Evolutionary conservation across 2,113 vertebrate genomes (phyloP).

Genomic region (Cervus canadensis): DNA sequence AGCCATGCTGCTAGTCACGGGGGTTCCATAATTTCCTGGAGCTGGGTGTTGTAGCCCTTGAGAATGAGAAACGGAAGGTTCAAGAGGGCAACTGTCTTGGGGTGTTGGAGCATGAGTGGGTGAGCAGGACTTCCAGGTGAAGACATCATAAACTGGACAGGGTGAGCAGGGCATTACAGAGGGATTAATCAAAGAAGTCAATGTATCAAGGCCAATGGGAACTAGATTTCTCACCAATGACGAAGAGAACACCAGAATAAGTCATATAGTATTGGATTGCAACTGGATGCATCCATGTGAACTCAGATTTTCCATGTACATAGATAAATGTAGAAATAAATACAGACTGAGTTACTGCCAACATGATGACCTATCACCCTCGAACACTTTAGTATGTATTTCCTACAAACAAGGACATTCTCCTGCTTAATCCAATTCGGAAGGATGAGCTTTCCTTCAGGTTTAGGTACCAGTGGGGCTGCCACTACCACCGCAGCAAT

Average conservation of each 20-base stretch:
- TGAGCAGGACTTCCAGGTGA: not conserved
- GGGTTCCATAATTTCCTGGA: not conserved
- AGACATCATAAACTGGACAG: not conserved
- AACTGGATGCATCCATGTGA: not conserved
- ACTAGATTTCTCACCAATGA: not conserved
- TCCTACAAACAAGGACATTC: not conserved
- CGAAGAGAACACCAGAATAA: not conserved
- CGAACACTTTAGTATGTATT: not conserved
- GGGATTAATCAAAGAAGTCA: not conserved
- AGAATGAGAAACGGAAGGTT: not conserved
- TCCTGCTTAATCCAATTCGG: not conserved
- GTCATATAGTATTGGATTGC: not conserved
- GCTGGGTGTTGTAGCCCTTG: not conserved
- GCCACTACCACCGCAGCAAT: not conserved
- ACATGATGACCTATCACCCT: not conserved
- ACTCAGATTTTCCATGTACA: not conserved
- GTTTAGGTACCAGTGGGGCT: not conserved
- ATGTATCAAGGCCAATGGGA: not conserved
- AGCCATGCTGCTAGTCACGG: not conserved
- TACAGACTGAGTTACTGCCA: not conserved
- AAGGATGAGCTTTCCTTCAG: not conserved
- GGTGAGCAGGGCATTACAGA: not conserved
- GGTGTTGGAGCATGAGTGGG: not conserved
- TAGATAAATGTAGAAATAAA: not conserved
- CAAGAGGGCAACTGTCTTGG: accelerated